Conservation (phyloP, 2,113 vertebrate species). For the Ahaetulla prasina region DNA sequence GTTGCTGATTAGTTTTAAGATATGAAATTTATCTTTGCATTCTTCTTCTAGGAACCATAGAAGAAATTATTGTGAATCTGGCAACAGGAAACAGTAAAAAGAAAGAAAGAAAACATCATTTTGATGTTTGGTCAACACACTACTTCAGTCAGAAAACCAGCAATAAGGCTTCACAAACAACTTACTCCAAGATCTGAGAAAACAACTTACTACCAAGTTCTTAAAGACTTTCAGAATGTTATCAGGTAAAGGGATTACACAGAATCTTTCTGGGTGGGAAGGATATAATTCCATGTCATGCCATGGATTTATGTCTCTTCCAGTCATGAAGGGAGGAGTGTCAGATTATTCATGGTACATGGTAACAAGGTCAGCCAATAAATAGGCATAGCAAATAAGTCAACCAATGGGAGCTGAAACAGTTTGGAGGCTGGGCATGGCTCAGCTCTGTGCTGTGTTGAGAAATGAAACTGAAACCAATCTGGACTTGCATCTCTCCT, state of each 20-base stretch:
- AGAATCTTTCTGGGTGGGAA: not conserved
- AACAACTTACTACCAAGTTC: not conserved
- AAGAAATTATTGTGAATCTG: not conserved
- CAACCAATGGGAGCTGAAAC: too few relatives aligned
- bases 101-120: not conserved
- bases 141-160: not conserved
- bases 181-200: not conserved
- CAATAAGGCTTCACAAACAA: not conserved
- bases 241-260: not conserved
- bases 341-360: too few relatives aligned
- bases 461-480: too few relatives aligned
- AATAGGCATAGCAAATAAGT: too few relatives aligned
- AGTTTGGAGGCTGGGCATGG: too few relatives aligned
- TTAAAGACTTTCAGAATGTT: not conserved
- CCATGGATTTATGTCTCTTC: too few relatives aligned
- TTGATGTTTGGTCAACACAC: not conserved
- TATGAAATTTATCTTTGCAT: not conserved
- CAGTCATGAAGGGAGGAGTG: too few relatives aligned
- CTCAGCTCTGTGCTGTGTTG: too few relatives aligned
- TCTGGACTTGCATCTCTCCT: too few relatives aligned
- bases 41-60: not conserved
- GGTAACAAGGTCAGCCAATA: too few relatives aligned
- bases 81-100: not conserved
- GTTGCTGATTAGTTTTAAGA: not conserved
- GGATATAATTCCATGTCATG: too few relatives aligned